phyloP scores from a whole-genome alignment of 2,797 vertebrate genomes.

The Diplodus sargus region DNA sequence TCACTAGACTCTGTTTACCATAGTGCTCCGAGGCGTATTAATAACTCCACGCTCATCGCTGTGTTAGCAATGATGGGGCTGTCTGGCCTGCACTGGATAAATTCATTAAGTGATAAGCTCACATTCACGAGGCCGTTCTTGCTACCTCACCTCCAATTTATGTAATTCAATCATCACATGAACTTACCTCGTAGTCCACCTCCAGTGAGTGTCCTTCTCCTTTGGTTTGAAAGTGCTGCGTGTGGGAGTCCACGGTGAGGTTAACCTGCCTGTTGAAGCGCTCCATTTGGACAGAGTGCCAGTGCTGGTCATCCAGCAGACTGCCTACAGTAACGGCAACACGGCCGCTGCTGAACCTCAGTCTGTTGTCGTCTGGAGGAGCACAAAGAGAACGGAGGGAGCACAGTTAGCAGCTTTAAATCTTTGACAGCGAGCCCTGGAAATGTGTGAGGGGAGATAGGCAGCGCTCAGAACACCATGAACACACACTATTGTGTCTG shows the following conservation, averaged over 20 bases:
- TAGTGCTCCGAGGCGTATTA: slow-evolving; percentile 8
- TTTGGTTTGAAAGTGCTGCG: slow-evolving; percentile 92
- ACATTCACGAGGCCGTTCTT: slow-evolving; percentile 17
- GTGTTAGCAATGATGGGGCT: slow-evolving; percentile 18
- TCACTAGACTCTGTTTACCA: slow-evolving; percentile 24
- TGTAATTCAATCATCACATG: slow-evolving; percentile 14
- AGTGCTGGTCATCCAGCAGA: slow-evolving; percentile 96
- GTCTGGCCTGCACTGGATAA: slow-evolving; percentile 11
- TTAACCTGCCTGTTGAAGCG: slow-evolving; percentile 97
- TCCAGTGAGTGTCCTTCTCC: slow-evolving; percentile 94
- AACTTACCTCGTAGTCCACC: slow-evolving; percentile 93
- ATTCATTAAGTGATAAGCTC: slow-evolving; percentile 10
- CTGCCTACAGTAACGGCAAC: slow-evolving; percentile 90
- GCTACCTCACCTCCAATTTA: slow-evolving; percentile 6
- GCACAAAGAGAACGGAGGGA: slow-evolving; percentile 1
- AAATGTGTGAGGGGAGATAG: slow-evolving; percentile 21
- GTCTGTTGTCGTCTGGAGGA: slow-evolving; percentile 89
- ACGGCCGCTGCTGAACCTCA: slow-evolving; percentile 86
- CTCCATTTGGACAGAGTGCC: slow-evolving; percentile 95
- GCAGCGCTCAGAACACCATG: slow-evolving; percentile 3
- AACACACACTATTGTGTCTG: background rate
- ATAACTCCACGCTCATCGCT: slow-evolving; percentile 10
- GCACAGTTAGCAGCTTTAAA: slow-evolving; percentile 18
- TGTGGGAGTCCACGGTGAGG: slow-evolving; percentile 93
- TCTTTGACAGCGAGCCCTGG: background rate